Percentiles rank a stretch among this genome's conserved stretches.
Evolutionary conservation across 2,113 vertebrate genomes (phyloP).

Genomic region (Myodes glareolus): DNA sequence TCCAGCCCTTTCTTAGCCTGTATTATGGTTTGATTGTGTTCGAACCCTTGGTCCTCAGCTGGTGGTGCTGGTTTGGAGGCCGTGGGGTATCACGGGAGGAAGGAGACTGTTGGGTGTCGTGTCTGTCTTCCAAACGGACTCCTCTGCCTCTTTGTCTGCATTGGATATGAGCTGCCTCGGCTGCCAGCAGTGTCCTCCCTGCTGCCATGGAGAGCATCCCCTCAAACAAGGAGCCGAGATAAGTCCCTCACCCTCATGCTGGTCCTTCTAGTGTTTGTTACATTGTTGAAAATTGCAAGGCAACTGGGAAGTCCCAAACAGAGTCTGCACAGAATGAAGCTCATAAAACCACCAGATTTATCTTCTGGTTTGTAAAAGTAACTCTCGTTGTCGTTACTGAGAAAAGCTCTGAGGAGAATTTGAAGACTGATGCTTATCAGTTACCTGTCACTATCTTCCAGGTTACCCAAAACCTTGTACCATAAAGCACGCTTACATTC

Average conservation of each 20-base stretch:
- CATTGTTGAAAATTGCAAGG: neutral
- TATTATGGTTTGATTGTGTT: neutral
- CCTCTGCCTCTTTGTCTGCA: neutral
- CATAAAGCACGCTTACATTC: neutral
- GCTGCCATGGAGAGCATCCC: too few relatives aligned
- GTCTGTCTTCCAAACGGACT: neutral
- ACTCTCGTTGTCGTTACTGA: neutral
- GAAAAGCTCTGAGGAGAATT: constrained; percentile 7
- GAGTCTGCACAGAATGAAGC: neutral
- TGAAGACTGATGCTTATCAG: neutral
- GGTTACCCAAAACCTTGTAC: neutral
- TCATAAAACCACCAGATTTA: neutral
- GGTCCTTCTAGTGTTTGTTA: neutral
- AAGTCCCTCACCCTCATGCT: neutral
- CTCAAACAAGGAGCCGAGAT: neutral
- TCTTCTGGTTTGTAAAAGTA: constrained; percentile 2
- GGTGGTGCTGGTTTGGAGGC: neutral
- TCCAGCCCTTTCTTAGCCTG: neutral
- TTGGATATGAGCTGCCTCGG: neutral
- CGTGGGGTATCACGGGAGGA: neutral
- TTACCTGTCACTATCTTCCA: neutral
- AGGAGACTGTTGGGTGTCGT: neutral
- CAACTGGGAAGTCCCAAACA: neutral
- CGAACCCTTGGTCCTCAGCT: neutral
- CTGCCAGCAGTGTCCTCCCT: neutral